Conservation (phyloP, 2,113 vertebrate species). For the Scartelaos histophorus region DNA sequence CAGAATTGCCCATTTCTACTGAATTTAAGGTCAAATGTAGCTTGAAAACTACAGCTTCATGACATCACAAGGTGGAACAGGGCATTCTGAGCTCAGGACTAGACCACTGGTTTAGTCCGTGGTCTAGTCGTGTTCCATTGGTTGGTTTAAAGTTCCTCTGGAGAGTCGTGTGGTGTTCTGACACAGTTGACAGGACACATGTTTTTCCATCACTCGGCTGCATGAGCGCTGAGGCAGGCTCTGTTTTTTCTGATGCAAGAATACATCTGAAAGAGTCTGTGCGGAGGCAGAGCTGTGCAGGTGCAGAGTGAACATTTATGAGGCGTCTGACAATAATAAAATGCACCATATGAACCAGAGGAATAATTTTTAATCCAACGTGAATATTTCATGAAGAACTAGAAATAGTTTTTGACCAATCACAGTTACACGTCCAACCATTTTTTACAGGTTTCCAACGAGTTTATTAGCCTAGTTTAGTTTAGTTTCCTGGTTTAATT, state of each 20-base stretch:
- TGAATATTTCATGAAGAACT: neutral
- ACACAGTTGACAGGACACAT: neutral
- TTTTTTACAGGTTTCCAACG: too few relatives aligned
- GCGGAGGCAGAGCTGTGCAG: neutral
- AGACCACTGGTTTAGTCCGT: too few relatives aligned
- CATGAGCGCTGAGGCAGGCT: neutral
- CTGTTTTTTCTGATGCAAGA: slow-evolving; percentile 10
- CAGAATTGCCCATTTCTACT: too few relatives aligned
- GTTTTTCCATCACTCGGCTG: slow-evolving; percentile 2
- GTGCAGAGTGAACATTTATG: neutral
- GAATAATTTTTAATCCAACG: neutral
- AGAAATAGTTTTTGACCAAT: neutral
- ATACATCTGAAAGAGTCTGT: neutral
- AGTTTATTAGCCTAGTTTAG: too few relatives aligned
- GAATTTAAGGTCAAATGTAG: too few relatives aligned
- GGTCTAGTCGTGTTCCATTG: neutral
- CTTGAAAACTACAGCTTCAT: too few relatives aligned
- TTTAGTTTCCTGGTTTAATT: too few relatives aligned
- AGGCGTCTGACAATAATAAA: neutral
- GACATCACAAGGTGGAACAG: too few relatives aligned
- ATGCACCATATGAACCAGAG: neutral
- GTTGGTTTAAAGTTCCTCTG: slow-evolving; percentile 14
- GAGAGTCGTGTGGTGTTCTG: slow-evolving; percentile 8
- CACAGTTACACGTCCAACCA: neutral
- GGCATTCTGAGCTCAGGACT: too few relatives aligned